Base-by-base conservation (phyloP, 2,797 vertebrate species). In the Rhinella marina region DNA sequence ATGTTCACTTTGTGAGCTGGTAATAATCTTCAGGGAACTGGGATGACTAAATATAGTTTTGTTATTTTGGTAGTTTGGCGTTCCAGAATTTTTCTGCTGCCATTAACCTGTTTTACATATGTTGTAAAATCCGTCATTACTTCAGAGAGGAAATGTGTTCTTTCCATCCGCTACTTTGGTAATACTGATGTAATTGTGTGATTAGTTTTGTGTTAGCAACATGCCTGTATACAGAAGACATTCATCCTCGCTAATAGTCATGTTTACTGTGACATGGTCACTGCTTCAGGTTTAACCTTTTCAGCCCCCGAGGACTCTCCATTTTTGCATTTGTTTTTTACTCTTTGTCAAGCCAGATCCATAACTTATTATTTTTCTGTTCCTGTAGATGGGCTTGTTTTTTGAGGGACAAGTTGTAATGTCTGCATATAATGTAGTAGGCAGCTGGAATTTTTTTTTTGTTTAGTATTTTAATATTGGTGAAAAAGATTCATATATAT, bases 31-130 rank as follows among this genome's bases (percentile, higher is more conserved):
- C 7, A 57, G 79, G 79, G 79, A 82, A 66, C 72, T 29, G 73
- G 64, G 32, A 19, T 66, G 73, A 7, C 86, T 81, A 87, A 87
- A 77, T 76, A 82, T 87, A 87, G 59, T 59, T 77, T 1, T 56
- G 23, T 76, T 87, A 66, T 82, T 87, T 87, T 62, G 17, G 81
- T 73, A 29, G 19, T 50, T 76, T 82, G 54, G n/a, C 48, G 61
- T 77, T 87, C 21, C 57, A 64, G 79, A 41, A 59, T 29, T n/a
- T 23, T 76, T 73, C 54, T 48, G 79, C 68, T 16, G 64, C 27
- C 25, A 25, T 41, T 75, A 72, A 81, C 66, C 56, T 87, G 68
- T 75, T 82, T 82, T 75, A 64, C 86, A 87, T 81, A 73, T 87
- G 86, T 52, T 66, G 78, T 75, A 14, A 62, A 64, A 62, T 82